Conservation (phyloP, 2,113 vertebrate genomes). For the Melanotaenia duboulayi region DNA sequence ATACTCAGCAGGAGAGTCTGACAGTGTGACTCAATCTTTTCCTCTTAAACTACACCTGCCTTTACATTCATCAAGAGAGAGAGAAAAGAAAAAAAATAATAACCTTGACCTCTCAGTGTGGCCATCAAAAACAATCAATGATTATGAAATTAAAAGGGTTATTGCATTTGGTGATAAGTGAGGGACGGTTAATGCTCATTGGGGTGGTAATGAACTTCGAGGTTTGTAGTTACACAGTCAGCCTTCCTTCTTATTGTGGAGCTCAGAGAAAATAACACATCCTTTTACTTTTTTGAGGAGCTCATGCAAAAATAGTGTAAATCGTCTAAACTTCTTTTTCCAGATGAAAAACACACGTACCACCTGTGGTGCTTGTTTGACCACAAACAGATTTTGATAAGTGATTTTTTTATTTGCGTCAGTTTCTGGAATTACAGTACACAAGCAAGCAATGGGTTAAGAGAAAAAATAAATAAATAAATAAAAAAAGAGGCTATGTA, state of each 20-base stretch:
- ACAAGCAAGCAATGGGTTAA: not conserved
- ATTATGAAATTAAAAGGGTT: slow-evolving; percentile 73
- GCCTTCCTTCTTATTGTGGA: not conserved
- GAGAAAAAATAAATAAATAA: no score
- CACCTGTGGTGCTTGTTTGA: not conserved
- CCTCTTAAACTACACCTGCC: slow-evolving; percentile 23
- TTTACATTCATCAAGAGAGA: slow-evolving; percentile 13
- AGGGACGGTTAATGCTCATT: slow-evolving; percentile 69
- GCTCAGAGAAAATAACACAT: not conserved
- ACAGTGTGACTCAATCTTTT: slow-evolving; percentile 33
- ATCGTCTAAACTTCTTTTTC: no score
- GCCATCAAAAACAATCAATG: slow-evolving; percentile 62
- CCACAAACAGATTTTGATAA: not conserved
- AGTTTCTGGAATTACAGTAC: not conserved
- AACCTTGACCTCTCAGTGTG: slow-evolving; percentile 58
- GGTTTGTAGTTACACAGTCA: slow-evolving; percentile 43
- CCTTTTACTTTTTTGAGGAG: not conserved
- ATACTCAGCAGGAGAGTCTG: slow-evolving; percentile 49
- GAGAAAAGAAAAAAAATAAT: not conserved
- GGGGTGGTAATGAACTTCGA: slow-evolving; percentile 65
- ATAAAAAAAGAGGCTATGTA: no score
- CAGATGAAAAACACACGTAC: no score
- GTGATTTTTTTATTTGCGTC: not conserved
- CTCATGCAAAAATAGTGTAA: not conserved
- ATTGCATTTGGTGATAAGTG: slow-evolving; percentile 52